Base-by-base conservation (phyloP, 2,888 invertebrate genomes). In the Lottia gigantea region DNA sequence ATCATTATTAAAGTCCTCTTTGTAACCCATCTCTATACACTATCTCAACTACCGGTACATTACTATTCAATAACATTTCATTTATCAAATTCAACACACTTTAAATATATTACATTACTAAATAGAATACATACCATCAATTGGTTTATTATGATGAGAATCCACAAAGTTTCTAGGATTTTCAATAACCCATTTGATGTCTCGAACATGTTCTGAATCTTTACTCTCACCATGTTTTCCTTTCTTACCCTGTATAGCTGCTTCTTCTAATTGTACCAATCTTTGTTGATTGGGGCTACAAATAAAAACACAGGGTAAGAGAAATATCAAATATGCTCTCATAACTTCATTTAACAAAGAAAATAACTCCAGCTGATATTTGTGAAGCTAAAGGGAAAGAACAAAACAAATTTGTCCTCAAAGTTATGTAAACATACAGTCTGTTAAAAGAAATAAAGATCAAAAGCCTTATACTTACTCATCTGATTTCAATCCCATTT, bases 181-280 rank as follows among this genome's bases (percentile, higher is more conserved):
- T 16, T 98, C 98, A 62, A 96, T 91, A 2, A 91, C 91, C 95
- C 97, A 97, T 86, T 94, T 95, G 77, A 98, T 93, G 78, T 95
- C 92, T 31, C 98, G 92, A 0, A 96, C 90, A 87, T 95, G 95
- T 62, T 92, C 77, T 64, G 78, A 74, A 8, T 76, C 76, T 63
- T 74, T 80, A n/a, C 75, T 79, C 8, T 75, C 74, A 49, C 75
- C 83, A 90, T 90, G 90, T 78, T 88, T 93, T 67, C 98, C 98
- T 88, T 95, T 95, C 26, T 93, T 93, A 62, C 95, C 94, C 47
- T 93, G 90, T 88, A 95, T 96, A 0, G 98, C 98, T 67, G 92
- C 91, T 79, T 96, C 96, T 90, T 99, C 98, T 46, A 97, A 90
- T 82, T 96, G 96, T 40, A 93, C 91, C 14, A 98, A 90, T 67